A percentile compares a stretch with the other conserved stretches of the same genome.
Evolutionary conservation across 1,140 invertebrate genomes (phyloP).

Genomic region (Piezodorus guildinii): DNA sequence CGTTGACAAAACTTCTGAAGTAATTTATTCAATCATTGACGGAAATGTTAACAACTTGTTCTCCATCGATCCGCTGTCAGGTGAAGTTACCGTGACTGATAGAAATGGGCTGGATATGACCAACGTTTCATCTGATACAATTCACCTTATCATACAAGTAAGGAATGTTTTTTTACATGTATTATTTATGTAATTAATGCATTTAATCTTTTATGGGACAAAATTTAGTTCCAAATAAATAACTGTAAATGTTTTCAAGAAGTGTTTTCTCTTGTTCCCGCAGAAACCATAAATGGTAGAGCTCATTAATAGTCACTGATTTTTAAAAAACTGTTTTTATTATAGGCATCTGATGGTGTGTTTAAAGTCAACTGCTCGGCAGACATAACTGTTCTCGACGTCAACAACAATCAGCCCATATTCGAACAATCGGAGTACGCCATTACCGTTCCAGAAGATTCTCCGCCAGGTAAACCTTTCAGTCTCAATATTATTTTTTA

Average conservation of each 20-base stretch:
- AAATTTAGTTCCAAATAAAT: too few relatives aligned
- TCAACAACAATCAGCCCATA: conserved; percentile 73
- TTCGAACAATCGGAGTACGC: conserved; percentile 64
- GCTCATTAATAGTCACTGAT: too few relatives aligned
- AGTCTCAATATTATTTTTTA: background rate
- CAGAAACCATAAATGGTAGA: too few relatives aligned
- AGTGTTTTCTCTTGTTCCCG: too few relatives aligned
- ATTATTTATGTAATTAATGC: too few relatives aligned
- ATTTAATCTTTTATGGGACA: too few relatives aligned
- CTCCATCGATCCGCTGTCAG: conserved; percentile 50
- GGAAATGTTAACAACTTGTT: conserved; percentile 53
- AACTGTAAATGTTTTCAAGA: too few relatives aligned
- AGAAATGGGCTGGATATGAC: conserved; percentile 48
- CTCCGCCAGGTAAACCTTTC: conserved; percentile 45
- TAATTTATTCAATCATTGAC: conserved; percentile 59
- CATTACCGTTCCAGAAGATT: conserved; percentile 61
- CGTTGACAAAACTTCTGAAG: conserved; percentile 64
- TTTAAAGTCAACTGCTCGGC: conserved; percentile 56
- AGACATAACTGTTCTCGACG: conserved; percentile 65
- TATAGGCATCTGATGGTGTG: conserved; percentile 63
- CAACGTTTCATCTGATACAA: conserved; percentile 44
- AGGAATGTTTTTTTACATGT: background rate
- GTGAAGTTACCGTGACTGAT: conserved; percentile 54
- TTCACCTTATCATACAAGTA: conserved; percentile 45
- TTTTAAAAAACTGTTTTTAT: too few relatives aligned